Conservation (phyloP, 37 sponge, comb jelly and placozoan species). For the Hexactinellida sp. region DNA sequence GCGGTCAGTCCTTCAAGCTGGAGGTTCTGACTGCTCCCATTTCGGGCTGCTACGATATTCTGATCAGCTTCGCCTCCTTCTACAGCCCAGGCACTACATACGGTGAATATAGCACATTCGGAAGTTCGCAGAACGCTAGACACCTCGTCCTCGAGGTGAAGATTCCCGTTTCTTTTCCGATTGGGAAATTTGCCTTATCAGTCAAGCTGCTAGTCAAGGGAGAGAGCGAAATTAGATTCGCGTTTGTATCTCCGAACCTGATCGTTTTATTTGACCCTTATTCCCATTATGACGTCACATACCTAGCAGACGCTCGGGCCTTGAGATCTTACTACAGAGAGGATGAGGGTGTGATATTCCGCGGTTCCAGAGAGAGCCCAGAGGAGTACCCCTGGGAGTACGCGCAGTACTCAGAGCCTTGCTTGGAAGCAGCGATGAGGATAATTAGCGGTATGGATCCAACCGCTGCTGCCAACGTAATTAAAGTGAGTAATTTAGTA, state of each 20-base stretch:
- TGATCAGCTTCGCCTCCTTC: neutral
- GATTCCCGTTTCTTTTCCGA: neutral
- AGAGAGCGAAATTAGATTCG: neutral
- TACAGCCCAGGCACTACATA: neutral
- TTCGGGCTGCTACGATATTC: neutral
- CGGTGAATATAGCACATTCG: neutral
- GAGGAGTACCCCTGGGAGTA: neutral
- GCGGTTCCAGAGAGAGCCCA: neutral
- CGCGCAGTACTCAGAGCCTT: neutral
- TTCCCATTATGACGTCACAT: neutral
- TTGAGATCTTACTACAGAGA: neutral
- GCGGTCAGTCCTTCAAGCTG: neutral
- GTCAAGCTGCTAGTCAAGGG: neutral
- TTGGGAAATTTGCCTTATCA: neutral
- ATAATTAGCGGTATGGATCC: neutral
- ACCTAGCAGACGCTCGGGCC: neutral
- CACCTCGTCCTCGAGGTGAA: neutral
- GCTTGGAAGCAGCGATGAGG: neutral
- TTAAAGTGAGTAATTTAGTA: neutral
- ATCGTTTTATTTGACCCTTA: neutral
- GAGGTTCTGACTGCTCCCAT: neutral
- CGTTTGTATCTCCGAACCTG: neutral
- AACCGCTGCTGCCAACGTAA: neutral
- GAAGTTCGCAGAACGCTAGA: neutral
- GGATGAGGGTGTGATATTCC: neutral